Conservation (phyloP, 1,140 invertebrate genomes). For the Pomacea maculata region DNA sequence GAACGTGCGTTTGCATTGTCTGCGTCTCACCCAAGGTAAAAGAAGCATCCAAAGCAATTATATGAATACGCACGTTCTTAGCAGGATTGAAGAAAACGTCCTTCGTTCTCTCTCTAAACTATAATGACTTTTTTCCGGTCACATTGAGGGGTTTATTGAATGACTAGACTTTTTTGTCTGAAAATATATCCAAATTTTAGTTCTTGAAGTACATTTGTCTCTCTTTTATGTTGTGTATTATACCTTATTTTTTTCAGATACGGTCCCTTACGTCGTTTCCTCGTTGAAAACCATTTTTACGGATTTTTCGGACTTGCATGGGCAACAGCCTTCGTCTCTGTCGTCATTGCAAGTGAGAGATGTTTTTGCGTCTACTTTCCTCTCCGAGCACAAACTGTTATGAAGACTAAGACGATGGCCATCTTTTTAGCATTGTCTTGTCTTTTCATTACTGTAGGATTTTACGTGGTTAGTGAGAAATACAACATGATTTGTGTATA, state of each 20-base stretch:
- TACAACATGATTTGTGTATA: background rate
- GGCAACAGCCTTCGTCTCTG: background rate
- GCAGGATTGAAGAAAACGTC: background rate
- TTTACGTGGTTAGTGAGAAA: background rate
- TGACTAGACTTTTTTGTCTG: no score
- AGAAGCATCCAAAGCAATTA: no score
- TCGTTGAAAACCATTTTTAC: background rate
- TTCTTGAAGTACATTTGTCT: no score
- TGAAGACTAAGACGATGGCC: slow-evolving; percentile 5
- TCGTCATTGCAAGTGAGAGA: slow-evolving; percentile 13
- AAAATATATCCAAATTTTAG: no score
- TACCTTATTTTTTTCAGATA: background rate
- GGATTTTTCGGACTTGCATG: slow-evolving; percentile 1
- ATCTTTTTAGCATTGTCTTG: background rate
- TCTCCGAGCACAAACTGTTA: slow-evolving; percentile 3
- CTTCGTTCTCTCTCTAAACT: no score
- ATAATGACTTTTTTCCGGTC: no score
- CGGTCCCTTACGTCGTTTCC: background rate
- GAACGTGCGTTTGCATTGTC: background rate
- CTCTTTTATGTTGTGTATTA: background rate
- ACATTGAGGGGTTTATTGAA: background rate
- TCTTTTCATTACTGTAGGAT: background rate
- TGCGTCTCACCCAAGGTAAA: background rate
- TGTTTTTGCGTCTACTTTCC: slow-evolving; percentile 14
- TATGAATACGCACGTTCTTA: background rate